These are phyloP conservation scores for Crotalus horridus DNA, from an alignment of 2,113 vertebrate species.

Conservation along the genomic window DNA sequence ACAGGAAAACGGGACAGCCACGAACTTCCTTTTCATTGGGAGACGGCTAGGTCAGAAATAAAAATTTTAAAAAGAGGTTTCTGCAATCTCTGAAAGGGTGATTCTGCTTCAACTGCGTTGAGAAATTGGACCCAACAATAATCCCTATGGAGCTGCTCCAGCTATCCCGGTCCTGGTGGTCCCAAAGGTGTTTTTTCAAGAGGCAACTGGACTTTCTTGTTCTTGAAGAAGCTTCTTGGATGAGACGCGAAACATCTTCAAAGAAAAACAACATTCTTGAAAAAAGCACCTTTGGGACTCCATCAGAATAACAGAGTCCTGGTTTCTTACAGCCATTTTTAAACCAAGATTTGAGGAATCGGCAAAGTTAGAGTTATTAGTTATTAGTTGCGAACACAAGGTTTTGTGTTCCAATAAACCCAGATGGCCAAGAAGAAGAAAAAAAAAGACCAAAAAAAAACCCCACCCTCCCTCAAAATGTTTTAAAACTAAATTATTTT, in stretches of 20 bases:
- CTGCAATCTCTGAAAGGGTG: neutral
- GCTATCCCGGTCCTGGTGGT: no score
- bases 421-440: no score
- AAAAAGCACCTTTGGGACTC: neutral
- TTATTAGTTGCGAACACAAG: no score
- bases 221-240: no score
- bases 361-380: neutral
- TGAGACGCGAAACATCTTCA: no score
- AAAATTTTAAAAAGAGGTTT: neutral
- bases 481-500: neutral
- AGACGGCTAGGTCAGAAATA: neutral
- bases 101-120: neutral
- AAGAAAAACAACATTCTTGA: no score
- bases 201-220: no score
- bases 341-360: neutral
- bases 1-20: neutral
- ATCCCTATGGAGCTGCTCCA: no score
- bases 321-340: neutral
- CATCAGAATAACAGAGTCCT: neutral
- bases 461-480: no score
- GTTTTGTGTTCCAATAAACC: no score
- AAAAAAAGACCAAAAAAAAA: no score
- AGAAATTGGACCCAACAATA: neutral
- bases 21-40: neutral
- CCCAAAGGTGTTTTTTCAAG: no score